Base-by-base conservation (phyloP, 2,797 vertebrate species). In the Buceros bicornis region DNA sequence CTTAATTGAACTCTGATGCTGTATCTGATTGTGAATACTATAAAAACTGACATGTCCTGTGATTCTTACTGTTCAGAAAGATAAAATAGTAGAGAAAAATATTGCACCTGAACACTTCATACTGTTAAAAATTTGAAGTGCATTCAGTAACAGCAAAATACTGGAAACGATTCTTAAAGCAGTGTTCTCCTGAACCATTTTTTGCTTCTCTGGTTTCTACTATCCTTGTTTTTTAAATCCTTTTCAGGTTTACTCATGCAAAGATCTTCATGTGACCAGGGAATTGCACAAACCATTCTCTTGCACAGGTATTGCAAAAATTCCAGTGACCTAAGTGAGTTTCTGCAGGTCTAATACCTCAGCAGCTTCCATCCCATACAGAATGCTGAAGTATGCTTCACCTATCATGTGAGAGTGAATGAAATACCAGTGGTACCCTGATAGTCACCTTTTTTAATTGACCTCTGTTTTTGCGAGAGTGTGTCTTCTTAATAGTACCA, bases 131-230 rank as follows among this genome's bases (percentile, higher is more conserved):
- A 57, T 85, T 42, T 1, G 0, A 57, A 37, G 20, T 64, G 11
- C 5, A 5, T 85, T 85, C n/a, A 53, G 16, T 57, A 72, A 42
- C 48, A 64, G 37, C 9, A 73, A 40, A 82, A 43, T 45, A 40
- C 24, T 45, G 40, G 28, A 78, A 78, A 40, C 11, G 40, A 5
- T 86, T 69, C 11, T 73, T 56, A 48, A 67, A 62, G 33, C 9
- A n/a, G 0, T 21, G 29, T 50, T 43, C 18, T 82, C 25, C 17
- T 0, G 0, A 58, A 31, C 6, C 8, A 19, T n/a, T 45, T 73
- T 66, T 66, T 77, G 8, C 29, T 91, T 71, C 22, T 51, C 16
- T 1, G 0, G 8, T 78, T 71, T 77, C n/a, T 67, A 9, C 12
- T 31, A 11, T 65, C 20, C 25, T 54, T 24, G 11, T 7, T 40